Evolutionary conservation across 2,797 vertebrate genomes (phyloP), one percentile per base, ranked within the genome.

Genomic region (Corythornis leucogaster): DNA sequence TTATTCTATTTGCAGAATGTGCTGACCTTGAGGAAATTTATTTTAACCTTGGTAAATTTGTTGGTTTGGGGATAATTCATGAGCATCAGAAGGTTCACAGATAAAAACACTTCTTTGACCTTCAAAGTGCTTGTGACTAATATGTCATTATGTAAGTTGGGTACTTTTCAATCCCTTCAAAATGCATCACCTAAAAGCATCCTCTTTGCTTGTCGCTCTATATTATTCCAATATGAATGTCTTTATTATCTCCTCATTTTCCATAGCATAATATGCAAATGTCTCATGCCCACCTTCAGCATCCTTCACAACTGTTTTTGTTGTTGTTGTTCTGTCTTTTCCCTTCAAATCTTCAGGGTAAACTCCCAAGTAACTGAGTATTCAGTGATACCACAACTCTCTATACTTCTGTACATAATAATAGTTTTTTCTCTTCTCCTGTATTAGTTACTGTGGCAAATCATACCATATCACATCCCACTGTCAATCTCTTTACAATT

Each of bases 191-290:
- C 55, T 84, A 91, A 91, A 57, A 95, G 33, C 61, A 95, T 70
- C 48, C 68, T 93, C 59, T 93, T 91, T 95, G 67, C 89, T 89
- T 95, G 87, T 92, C 93, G 90, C 31, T 95, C 87, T 88, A 19
- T 86, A 89, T 92, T 92, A 95, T 69, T 95, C 28, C 31, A 84
- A 30, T 86, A 50, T 86, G 74, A 92, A 92, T 59, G 80, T 94
- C 91, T 94, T 94, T 67, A 96, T 95, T 93, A 89, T 79, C 77
- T 84, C 48, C 45, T 92, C 64, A 86, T 94, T 94, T 95, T 91
- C 89, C 38, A 61, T 70, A 84, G 3, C 80, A 70, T 90, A 74
- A 43, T 89, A 94, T 92, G 89, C 87, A 95, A 92, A 91, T 90
- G 2, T 54, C 40, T 81, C 58, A 87, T 66, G 31, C 26, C 12